Base-by-base conservation (phyloP, 2,797 vertebrate species). In the Galago senegalensis region DNA sequence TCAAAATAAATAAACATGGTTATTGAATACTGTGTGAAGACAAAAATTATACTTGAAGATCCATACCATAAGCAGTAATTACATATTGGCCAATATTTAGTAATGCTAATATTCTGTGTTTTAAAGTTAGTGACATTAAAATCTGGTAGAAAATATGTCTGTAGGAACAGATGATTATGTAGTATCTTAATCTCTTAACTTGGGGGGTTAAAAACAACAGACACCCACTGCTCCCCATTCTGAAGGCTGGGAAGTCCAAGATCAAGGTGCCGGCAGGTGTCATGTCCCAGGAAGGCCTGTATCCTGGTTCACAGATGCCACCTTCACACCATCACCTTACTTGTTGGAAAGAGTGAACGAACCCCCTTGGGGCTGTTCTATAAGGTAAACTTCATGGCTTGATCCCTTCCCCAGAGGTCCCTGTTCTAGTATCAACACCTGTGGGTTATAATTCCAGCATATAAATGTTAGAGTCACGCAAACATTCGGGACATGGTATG, bases 41-140 rank as follows among this genome's bases (percentile, higher is more conserved):
- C 25, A 63, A 96, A 91, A 84, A 88, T 56, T 56, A 13, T 23
- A 34, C 23, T 58, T 75, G 82, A 69, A 84, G 76, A 25, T 25
- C 1, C 2, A 79, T 77, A 37, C 27, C 10, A 67, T 43, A 70
- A 58, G 46, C 46, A 92, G 4, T 84, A 69, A 46, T 11, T 56
- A 65, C 60, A 80, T 87, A 73, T 60, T 75, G 29, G 4, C 3
- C 56, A 77, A 91, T 3, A 88, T 40, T 93, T 95, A 37, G 72
- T 73, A 91, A 93, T 49, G 58, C 12, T 87, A 67, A 58, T 40
- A 23, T 25, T 60, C 34, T 31, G 2, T 25, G 67, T 69, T 72
- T 84, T 93, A 43, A 65, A 53, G 8, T 69, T n/a, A 65, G 7
- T 23, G 9, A 14, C 40, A 79, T 86, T 86, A 81, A 92, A 80